Evolutionary conservation across 2,113 vertebrate genomes (phyloP), one percentile per base, ranked within the genome.

Genomic region (Solea senegalensis): DNA sequence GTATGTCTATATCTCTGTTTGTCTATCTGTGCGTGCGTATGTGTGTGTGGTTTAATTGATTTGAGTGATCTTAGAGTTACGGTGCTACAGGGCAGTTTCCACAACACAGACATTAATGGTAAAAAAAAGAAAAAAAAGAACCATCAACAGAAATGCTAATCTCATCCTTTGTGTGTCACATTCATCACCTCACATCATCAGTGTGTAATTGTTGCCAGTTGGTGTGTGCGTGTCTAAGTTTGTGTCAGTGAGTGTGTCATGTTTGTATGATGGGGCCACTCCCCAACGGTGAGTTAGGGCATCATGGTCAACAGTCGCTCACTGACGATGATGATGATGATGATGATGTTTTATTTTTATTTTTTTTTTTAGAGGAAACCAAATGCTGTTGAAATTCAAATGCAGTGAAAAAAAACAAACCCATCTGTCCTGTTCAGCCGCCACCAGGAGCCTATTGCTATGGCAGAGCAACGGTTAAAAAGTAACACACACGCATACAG

Each of bases 341-440:
- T 5, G 77, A 52, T 82, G 21, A 21, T 21, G 21, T 21, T 21
- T 21, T 21, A 21, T 21, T 21, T 21, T 21, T 21, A 21, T 45
- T 78, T 74, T 41, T 77, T 56, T 80, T 84, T 81, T 80, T 21
- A 65, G 50, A 63, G 52, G 15, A 27, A 65, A 61, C 54, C 26
- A 5, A 81, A 80, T 34, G 34, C 34, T 88, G 69, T 88, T 87
- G 21, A 21, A 21, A 21, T 85, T 79, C 79, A 81, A 81, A 82
- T 88, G 88, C 26, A 7, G 59, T 52, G 67, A 83, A 76, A 80
- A 85, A 75, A 56, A n/a, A 48, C 45, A 48, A 48, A 14, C 9
- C 4, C 9, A 60, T 76, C 65, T 67, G 56, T 70, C 77, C 62
- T 62, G 40, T 51, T 84, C 61, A 81, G 72, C 53, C 50, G 3